Base-by-base conservation (phyloP, 2,888 invertebrate genomes). In the Leptopilina drosophilae region DNA sequence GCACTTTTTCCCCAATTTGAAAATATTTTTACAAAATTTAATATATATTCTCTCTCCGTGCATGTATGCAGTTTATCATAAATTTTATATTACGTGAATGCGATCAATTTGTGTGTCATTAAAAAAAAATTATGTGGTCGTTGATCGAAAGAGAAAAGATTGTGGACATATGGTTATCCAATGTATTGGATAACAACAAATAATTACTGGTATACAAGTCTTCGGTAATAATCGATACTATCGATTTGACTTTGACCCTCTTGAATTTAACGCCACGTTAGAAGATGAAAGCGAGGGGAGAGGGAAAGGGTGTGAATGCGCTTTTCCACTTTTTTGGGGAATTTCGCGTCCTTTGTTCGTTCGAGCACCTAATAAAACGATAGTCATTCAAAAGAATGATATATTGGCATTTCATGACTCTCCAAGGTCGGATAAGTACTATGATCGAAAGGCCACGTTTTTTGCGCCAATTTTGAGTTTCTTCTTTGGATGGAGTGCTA, bases 241-340 rank as follows among this genome's bases (percentile, higher is more conserved):
- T 73, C 49, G 56, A 73, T 73, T 33, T 53, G 12, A 49, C 49
- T 69, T 69, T 73, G 56, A 73, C 73, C 73, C 73, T 73, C 73
- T 73, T 33, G 33, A 73, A 73, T 73, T 73, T 73, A 73, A 46
- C 59, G 26, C 66, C 53, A 66, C 65, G 53, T 66, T 77, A 46
- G 46, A 46, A 46, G 6, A 9, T 46, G 46, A 7, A 12, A 5
- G 46, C 8, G 46, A 49, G 49, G 65, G 12, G 20, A 53, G n/a
- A 20, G 64, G 76, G 78, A 78, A 79, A 77, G 81, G 79, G 76
- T 79, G 64, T 66, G 65, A 78, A 66, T 67, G 42, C 64, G 77
- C 75, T 78, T 77, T 81, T 79, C 33, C 79, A 77, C 67, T 77
- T 77, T 81, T 81, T 67, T 53, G 69, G 73, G 76, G 73, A 79